Base-by-base conservation (phyloP, 2,113 vertebrate genomes). In the Ginglymostoma cirratum region DNA sequence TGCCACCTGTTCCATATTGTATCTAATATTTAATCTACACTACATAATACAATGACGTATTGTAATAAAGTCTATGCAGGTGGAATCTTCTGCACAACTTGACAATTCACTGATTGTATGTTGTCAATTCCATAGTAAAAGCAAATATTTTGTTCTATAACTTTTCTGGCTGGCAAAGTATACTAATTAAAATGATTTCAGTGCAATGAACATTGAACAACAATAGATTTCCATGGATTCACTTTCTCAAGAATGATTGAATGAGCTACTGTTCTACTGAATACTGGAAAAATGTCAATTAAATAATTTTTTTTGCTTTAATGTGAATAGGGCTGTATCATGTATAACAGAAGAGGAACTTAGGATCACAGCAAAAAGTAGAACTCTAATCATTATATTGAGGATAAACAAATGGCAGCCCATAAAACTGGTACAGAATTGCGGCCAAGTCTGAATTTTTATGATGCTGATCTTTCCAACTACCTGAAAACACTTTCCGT, bases 131-230 rank as follows among this genome's bases (percentile, higher is more conserved):
- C 61, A 34, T 90, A 55, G 65, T 90, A 55, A 90, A 30, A 34
- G 27, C 27, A 89, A 55, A 89, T 34, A 90, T 55, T 90, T 90
- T 87, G 52, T 61, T 61, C 87, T 90, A 61, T 90, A 89, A 65
- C 87, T 61, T 61, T 90, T 15, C 52, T 55, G 27, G 87, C 30
- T 34, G 27, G 6, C 27, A 65, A 5, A 27, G 87, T 92, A 61
- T 61, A 66, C n/a, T 66, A n/a, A 66, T 92, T 66, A 66, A 92
- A 66, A 34, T 5, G 12, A 83, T 42, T 48, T 17, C 27, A 76
- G 55, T 5, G 5, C 89, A 23, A 38, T 38, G 17, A 38, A 17
- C 61, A 38, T 34, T 19, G 15, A 65, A 6, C 30, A 65, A 5
- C 34, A 92, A 92, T n/a, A 66, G 1, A 92, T 66, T 92, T 92